phyloP scores from a whole-genome alignment of 2,888 invertebrate genomes.

The Drosophila mulleri region DNA sequence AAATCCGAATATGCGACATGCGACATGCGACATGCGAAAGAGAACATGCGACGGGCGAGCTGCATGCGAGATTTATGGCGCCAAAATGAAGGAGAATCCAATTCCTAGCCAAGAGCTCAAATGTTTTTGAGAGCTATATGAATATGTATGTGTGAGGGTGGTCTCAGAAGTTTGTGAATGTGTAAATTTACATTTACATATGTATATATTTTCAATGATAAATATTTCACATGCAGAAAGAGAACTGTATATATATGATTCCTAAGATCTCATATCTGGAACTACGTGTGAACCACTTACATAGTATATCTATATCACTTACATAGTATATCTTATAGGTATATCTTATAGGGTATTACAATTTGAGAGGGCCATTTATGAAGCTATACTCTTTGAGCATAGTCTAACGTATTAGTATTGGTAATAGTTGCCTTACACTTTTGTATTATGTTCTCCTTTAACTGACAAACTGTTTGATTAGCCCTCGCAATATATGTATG shows the following conservation, averaged over 20 bases:
- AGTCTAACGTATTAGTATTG: too few relatives aligned
- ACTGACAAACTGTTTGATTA: not conserved
- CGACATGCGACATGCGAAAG: slow-evolving; percentile 22
- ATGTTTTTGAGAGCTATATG: slow-evolving; percentile 18
- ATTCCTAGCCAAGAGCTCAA: slow-evolving; percentile 26
- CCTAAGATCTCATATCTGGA: too few relatives aligned
- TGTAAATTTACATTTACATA: not conserved
- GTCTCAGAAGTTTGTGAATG: not conserved
- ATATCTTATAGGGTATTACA: too few relatives aligned
- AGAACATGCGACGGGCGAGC: slow-evolving; percentile 26
- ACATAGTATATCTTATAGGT: too few relatives aligned
- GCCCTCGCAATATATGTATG: slow-evolving; percentile 6
- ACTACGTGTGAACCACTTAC: too few relatives aligned
- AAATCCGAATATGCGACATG: slow-evolving; percentile 39
- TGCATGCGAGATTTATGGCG: slow-evolving; percentile 54
- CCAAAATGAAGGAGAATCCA: slow-evolving; percentile 31
- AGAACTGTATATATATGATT: not conserved
- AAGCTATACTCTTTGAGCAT: too few relatives aligned
- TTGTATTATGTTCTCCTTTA: too few relatives aligned
- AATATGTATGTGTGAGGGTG: not conserved
- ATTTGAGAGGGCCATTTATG: too few relatives aligned
- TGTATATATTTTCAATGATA: too few relatives aligned
- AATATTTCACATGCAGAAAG: not conserved
- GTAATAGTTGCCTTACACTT: too few relatives aligned
- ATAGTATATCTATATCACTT: too few relatives aligned